Conservation (phyloP, 2,113 vertebrate genomes). For the Bos indicus region DNA sequence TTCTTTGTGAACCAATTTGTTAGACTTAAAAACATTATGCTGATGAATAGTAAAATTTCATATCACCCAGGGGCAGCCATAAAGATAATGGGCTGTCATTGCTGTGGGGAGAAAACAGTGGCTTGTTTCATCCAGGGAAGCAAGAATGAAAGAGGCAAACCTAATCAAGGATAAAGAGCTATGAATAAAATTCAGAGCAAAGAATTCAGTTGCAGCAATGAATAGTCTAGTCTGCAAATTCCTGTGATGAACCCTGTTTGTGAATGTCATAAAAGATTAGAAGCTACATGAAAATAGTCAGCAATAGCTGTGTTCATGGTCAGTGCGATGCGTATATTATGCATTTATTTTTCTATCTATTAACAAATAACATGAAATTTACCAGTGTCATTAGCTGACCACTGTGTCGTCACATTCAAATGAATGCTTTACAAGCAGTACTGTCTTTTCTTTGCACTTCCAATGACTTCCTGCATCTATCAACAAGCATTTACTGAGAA, state of each 20-base stretch:
- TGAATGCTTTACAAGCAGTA: background rate
- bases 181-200: constrained; percentile 33
- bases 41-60: constrained; percentile 56
- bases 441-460: background rate
- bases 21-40: constrained; percentile 33
- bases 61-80: constrained; percentile 4
- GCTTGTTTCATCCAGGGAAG: constrained; percentile 40
- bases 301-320: background rate
- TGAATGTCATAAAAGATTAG: background rate
- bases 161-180: constrained; percentile 11
- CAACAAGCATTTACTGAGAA: background rate
- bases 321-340: background rate
- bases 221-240: background rate
- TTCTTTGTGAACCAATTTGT: constrained; percentile 39
- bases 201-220: background rate
- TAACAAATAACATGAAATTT: background rate
- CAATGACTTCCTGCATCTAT: background rate
- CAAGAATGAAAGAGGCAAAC: constrained; percentile 34
- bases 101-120: background rate
- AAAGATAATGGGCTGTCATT: constrained; percentile 44
- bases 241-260: background rate
- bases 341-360: background rate
- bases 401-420: background rate
- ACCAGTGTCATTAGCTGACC: background rate
- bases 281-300: background rate